Evolutionary conservation across 2,888 invertebrate genomes (phyloP), one percentile per base, ranked within the genome.

Genomic region (Archips xylosteana): DNA sequence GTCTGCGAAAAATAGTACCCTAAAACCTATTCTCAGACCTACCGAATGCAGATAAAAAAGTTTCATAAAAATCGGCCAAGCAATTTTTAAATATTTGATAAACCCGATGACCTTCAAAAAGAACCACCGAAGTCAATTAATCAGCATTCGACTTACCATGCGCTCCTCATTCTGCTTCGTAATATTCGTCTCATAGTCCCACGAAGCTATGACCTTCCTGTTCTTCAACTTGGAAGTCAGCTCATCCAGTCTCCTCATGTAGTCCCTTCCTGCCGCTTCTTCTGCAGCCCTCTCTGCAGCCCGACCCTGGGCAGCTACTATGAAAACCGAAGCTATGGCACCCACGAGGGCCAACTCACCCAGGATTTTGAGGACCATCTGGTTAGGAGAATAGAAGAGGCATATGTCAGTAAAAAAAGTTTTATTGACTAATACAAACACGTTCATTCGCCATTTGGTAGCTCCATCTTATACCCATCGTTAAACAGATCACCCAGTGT

Each of bases 161-260:
- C 81, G 80, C 47, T 95, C 94, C 70, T 96, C 95, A 87, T 96
- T 97, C 70, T 95, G 92, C 34, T 96, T 95, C 0, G 96, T 97
- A 13, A 98, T 95, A 85, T 98, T 97, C 0, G 96, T 96, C 45
- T 95, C 96, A 83, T 97, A 97, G 10, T 95, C 95, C 98, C 98
- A 98, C 13, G 95, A 90, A 0, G 97, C 96, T n/a, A 96, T 81
- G 0, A 93, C 86, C 64, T 90, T 92, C 72, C 93, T 92, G 80
- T 97, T 96, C 71, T 87, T 94, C 69, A 95, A 93, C 68, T 92
- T 91, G 0, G 95, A 95, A 32, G 94, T 90, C 70, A 95, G 89
- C n/a, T 94, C 94, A 79, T 97, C 96, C 4, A 96, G 82, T 12
- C 95, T 91, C 71, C 95, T 85, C 83, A 97, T 93, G 78, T 96